These are phyloP conservation scores for Acanthopleura granulata DNA, from an alignment of 2,888 invertebrate species.

Conservation along the genomic window DNA sequence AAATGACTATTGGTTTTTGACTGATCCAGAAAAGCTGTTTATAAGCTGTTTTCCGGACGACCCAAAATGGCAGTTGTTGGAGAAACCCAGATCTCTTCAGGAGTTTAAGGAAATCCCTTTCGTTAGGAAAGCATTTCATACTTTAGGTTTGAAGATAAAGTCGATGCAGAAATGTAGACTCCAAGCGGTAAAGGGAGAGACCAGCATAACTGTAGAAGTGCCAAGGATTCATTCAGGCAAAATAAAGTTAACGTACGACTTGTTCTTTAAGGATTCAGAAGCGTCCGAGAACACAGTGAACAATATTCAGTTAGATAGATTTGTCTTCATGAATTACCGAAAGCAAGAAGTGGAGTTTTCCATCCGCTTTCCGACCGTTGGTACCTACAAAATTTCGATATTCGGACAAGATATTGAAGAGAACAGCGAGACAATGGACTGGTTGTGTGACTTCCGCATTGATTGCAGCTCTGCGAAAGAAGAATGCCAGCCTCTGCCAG, in stretches of 20 bases:
- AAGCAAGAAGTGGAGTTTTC: slow-evolving; percentile 19
- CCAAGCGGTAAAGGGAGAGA: slow-evolving; percentile 39
- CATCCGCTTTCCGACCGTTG: slow-evolving; percentile 44
- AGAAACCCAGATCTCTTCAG: slow-evolving; percentile 31
- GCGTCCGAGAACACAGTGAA: slow-evolving; percentile 22
- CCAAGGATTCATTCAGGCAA: slow-evolving; percentile 23
- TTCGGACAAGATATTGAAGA: slow-evolving; percentile 37
- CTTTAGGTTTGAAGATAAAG: slow-evolving; percentile 39
- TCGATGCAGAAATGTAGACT: slow-evolving; percentile 39
- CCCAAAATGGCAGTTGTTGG: slow-evolving; percentile 52
- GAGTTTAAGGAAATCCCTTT: slow-evolving; percentile 48
- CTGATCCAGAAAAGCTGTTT: slow-evolving; percentile 53
- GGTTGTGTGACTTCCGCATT: slow-evolving; percentile 52
- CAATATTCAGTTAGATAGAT: slow-evolving; percentile 25
- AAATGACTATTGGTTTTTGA: slow-evolving; percentile 60
- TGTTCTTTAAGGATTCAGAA: slow-evolving; percentile 33
- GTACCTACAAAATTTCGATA: slow-evolving; percentile 49
- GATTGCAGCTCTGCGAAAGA: slow-evolving; percentile 40
- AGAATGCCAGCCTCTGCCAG: slow-evolving; percentile 45
- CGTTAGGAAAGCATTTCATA: slow-evolving; percentile 51
- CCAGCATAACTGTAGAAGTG: slow-evolving; percentile 30
- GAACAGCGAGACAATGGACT: slow-evolving; percentile 36
- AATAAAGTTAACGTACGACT: slow-evolving; percentile 39
- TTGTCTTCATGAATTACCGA: slow-evolving; percentile 22
- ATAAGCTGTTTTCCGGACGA: slow-evolving; percentile 51